Base-by-base conservation (phyloP, 2,888 invertebrate species). In the Diarsia brunnea region DNA sequence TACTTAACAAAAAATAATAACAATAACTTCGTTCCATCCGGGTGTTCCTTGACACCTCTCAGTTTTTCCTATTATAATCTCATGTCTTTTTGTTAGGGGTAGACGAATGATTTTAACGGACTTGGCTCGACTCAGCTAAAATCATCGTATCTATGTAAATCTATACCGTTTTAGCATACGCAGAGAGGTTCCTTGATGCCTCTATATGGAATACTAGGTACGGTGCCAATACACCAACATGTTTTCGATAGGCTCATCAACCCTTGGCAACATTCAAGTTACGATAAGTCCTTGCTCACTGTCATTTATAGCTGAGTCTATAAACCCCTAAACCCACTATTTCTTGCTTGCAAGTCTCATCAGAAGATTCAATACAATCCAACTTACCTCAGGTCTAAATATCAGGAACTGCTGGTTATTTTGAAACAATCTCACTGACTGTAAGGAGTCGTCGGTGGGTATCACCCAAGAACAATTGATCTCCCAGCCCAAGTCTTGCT, bases 351-450 rank as follows among this genome's bases (percentile, higher is more conserved):
- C 3, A 27, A 47, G 10, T 74, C 5, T 10, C 12, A 45, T 16
- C 19, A 31, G 21, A 27, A 31, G 27, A n/a, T 47, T 12, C 4
- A 49, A 3, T 31, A 47, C 2, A 4, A 7, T 53, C 7, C 3
- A 51, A 70, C 79, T 90, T 82, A 95, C 96, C 92, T 94, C 93
- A 12, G 96, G 96, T 76, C 95, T 92, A 73, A 92, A 95, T 19
- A 94, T 90, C 87, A 93, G 86, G 79, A 95, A 95, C 84, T 95
- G 95, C 38, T 90, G 89, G 0, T 91, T 91, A 38, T 93, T 91
- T 53, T 91, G 90, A 80, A 90, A 93, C 66, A 96, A 84, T 10
- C 94, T 87, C 21, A 95, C 94, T 0, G 95, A 95, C 75, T 95
- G 95, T 2, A 96, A 89, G 0, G 91, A 89, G 83, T 95, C 95